These are phyloP conservation scores for Yponomeuta malinellus DNA, from an alignment of 2,888 invertebrate genomes.

Conservation along the genomic window DNA sequence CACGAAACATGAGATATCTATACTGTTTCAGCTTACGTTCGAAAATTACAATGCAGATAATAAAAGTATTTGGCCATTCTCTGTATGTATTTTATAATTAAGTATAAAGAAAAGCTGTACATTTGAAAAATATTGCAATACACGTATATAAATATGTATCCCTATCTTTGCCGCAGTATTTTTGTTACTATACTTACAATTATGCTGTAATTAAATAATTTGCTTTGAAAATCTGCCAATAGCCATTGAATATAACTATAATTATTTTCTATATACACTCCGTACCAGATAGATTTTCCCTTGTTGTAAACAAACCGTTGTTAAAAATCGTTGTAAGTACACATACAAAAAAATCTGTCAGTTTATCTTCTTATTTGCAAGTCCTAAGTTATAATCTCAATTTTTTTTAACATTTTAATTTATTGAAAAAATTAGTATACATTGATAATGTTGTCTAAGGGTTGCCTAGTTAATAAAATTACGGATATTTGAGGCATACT, in stretches of 20 bases:
- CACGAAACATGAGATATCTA: background rate
- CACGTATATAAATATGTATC: background rate
- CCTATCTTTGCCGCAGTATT: conserved; percentile 5
- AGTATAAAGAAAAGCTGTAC: background rate
- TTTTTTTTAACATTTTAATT: no score
- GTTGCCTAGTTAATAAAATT: no score
- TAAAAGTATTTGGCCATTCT: background rate
- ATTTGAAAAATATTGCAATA: conserved; percentile 3
- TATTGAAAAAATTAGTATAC: no score
- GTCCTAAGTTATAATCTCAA: no score
- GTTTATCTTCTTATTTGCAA: no score
- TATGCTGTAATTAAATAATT: background rate
- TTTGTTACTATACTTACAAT: conserved; percentile 7
- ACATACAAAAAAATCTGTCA: no score
- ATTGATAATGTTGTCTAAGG: no score
- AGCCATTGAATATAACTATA: background rate
- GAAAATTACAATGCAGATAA: conserved; percentile 1
- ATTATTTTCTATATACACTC: background rate
- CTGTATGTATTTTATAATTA: background rate
- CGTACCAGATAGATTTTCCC: no score
- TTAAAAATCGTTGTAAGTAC: no score
- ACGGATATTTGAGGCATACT: no score
- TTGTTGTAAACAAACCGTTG: background rate
- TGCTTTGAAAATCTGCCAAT: conserved; percentile 3
- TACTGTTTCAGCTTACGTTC: background rate